Evolutionary conservation across 2,888 invertebrate genomes (phyloP).

Genomic region (Nipponacmea schrenckii): DNA sequence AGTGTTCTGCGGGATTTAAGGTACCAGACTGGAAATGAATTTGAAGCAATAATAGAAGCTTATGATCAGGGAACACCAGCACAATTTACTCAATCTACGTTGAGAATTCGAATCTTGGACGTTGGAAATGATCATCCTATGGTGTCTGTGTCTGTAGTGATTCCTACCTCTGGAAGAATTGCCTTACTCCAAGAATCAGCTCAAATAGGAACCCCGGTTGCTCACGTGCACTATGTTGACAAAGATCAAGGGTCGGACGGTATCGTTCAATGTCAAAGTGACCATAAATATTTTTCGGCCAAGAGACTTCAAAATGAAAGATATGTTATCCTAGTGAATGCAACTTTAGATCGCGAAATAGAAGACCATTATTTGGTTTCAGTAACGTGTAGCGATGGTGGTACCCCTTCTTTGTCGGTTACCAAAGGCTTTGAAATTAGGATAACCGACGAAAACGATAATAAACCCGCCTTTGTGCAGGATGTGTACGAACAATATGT

Average conservation of each 20-base stretch:
- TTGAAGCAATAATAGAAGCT: conserved; percentile 77
- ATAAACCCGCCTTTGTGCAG: conserved; percentile 38
- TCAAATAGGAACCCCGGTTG: too few species aligned
- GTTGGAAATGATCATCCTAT: conserved; percentile 90
- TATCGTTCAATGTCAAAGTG: too few species aligned
- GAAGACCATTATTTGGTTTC: conserved; percentile 31
- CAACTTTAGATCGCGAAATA: conserved; percentile 40
- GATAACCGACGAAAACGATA: conserved; percentile 47
- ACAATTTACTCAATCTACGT: conserved; percentile 70
- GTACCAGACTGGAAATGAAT: conserved; percentile 77
- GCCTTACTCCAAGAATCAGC: too few species aligned
- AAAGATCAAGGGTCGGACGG: too few species aligned
- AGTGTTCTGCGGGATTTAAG: conserved; percentile 73
- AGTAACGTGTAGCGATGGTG: conserved; percentile 41
- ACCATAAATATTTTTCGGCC: too few species aligned
- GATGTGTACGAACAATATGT: conserved; percentile 31
- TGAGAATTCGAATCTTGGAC: conserved; percentile 72
- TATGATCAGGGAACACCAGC: conserved; percentile 47
- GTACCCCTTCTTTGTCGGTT: conserved; percentile 34
- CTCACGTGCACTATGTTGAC: too few species aligned
- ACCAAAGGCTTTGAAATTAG: conserved; percentile 32
- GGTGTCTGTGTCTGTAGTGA: conserved; percentile 61
- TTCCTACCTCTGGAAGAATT: too few species aligned
- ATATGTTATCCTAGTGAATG: conserved; percentile 26
- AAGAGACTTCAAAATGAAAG: too few species aligned